These are phyloP conservation scores for Tringa solitaria DNA, from an alignment of 2,113 vertebrate species.

Conservation along the genomic window DNA sequence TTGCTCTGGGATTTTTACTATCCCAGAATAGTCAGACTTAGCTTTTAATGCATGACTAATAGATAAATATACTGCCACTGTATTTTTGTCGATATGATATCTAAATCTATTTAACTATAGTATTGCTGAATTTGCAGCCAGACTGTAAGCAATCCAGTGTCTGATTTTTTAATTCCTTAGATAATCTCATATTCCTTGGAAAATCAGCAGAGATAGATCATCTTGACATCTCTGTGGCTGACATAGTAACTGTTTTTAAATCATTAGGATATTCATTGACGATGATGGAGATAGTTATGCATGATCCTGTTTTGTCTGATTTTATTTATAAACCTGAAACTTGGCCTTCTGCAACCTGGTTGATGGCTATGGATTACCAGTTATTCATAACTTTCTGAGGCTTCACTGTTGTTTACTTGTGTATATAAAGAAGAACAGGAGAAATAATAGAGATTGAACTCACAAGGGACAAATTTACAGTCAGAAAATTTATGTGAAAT, in stretches of 20 bases:
- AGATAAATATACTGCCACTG: neutral
- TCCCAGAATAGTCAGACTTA: neutral
- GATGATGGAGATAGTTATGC: neutral
- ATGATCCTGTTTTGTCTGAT: neutral
- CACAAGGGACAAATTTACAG: neutral
- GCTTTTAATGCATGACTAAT: neutral
- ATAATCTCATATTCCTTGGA: neutral
- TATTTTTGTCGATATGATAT: neutral
- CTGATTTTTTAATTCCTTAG: neutral
- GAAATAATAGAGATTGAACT: neutral
- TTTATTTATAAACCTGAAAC: neutral
- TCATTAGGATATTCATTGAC: neutral
- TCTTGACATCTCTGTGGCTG: neutral
- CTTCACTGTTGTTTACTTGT: neutral
- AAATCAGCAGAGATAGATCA: neutral
- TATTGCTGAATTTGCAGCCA: neutral
- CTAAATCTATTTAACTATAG: neutral
- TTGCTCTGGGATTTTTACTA: neutral
- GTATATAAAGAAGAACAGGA: neutral
- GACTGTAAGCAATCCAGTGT: neutral
- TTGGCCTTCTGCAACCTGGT: neutral
- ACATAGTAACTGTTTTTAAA: neutral
- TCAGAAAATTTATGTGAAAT: neutral
- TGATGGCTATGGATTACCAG: neutral
- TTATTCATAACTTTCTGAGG: neutral